Evolutionary conservation across 2,113 vertebrate species (phyloP), one percentile per base, ranked within the genome.

Genomic region (Steatornis caripensis): DNA sequence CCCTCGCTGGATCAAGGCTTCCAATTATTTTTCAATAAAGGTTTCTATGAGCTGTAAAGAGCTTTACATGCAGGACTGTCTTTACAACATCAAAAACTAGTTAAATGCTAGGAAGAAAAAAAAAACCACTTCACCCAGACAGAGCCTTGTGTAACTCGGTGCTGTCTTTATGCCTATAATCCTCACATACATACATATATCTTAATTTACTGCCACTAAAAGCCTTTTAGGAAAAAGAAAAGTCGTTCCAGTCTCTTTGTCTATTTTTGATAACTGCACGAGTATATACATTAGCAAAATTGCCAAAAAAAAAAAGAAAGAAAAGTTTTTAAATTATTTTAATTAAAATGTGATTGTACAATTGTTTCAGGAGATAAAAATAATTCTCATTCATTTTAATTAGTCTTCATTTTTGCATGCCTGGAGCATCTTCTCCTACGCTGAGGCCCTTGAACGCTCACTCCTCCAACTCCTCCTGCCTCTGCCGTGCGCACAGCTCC

Each of bases 281-380:
- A 89, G 84, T 18, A 34, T 34, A 53, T 77, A 72, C 37, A 80
- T 90, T 88, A 91, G 70, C 39, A 62, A 87, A 95, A 85, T 65
- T 34, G 74, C 0, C 0, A 3, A 16, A 55, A 57, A n/a, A 75
- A 57, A 77, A 55, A 60, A 41, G 27, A 66, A 20, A 60, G 15
- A 60, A 65, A 61, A 3, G 1, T 30, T 74, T 74, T 37, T 24
- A 72, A 57, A 62, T 85, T 62, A 43, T 80, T 96, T 96, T 95
- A 96, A 94, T 97, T 96, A 88, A 94, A 96, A 86, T 66, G 68
- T 49, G 64, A 90, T 94, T 1, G 1, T 55, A n/a, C 93, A 94
- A 92, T 96, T 96, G 79, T 88, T 94, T 85, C 83, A 96, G 70
- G 87, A 93, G 92, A 95, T 90, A 93, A 96, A 97, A 95, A 86